Conservation (phyloP, 2,888 invertebrate genomes). For the Sesia bembeciformis region DNA sequence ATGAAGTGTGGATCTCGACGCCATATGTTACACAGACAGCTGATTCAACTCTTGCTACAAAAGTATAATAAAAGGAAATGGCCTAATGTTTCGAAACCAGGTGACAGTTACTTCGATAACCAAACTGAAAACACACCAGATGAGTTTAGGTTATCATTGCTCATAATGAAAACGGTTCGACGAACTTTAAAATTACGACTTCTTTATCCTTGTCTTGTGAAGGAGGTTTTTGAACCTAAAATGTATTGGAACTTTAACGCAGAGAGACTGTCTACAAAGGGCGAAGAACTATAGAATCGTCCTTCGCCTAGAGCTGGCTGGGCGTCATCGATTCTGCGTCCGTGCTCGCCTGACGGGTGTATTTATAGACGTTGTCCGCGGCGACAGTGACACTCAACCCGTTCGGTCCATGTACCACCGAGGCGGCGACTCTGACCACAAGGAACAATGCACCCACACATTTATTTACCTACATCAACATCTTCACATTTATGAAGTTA, state of each 20-base stretch:
- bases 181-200: not conserved
- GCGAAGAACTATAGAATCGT: conserved; percentile 53
- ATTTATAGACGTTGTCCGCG: conserved; percentile 53
- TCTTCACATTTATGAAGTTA: not conserved
- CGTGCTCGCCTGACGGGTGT: conserved; percentile 50
- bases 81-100: not conserved
- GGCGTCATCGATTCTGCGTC: conserved; percentile 59
- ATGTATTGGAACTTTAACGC: not conserved
- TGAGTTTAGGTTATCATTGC: not conserved
- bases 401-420: conserved; percentile 12
- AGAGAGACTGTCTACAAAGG: conserved; percentile 19
- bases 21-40: conserved; percentile 64
- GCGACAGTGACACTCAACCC: conserved; percentile 32
- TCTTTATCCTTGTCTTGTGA: not conserved
- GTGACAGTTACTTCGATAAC: not conserved
- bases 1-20: conserved; percentile 58
- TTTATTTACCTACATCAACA: conserved; percentile 1
- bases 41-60: conserved; percentile 38
- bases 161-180: not conserved
- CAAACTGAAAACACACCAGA: not conserved
- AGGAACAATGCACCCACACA: conserved; percentile 31
- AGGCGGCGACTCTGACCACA: conserved; percentile 12
- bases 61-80: not conserved
- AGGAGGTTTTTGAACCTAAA: not conserved
- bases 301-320: conserved; percentile 64